These are phyloP conservation scores for Actinia tenebrosa DNA, from an alignment of 64 coral and sea anemone species.

Conservation along the genomic window DNA sequence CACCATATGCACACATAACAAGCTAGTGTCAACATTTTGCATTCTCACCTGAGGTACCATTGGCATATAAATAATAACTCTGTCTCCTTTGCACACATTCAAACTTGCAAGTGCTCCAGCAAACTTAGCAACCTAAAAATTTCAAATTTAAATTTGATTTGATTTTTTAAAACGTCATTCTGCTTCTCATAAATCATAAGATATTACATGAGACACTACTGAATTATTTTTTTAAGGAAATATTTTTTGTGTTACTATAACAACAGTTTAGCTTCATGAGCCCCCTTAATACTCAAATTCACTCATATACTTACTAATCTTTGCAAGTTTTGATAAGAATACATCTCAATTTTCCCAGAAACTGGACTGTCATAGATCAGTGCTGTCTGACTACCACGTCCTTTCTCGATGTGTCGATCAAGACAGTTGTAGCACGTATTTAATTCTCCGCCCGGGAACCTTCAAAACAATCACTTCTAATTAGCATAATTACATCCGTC, in stretches of 20 bases:
- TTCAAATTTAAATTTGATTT: not conserved
- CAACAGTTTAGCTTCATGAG: not conserved
- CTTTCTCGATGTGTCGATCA: constrained; percentile 82
- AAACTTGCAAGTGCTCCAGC: constrained; percentile 72
- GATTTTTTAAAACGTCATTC: not conserved
- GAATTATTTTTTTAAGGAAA: not conserved
- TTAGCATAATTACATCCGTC: not conserved
- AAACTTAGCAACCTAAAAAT: constrained; percentile 78
- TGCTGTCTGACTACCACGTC: constrained; percentile 55
- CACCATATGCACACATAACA: too few species aligned
- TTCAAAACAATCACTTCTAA: not conserved
- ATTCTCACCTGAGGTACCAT: constrained; percentile 86
- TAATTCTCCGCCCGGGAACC: constrained; percentile 90
- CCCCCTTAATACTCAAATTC: not conserved
- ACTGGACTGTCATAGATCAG: constrained; percentile 95
- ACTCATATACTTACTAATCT: constrained; percentile 26
- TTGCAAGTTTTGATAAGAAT: constrained; percentile 84
- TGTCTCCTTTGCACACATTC: constrained; percentile 87
- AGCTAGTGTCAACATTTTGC: too few species aligned
- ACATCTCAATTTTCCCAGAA: constrained; percentile 87
- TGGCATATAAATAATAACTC: constrained; percentile 94
- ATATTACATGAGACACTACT: not conserved
- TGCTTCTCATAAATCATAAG: not conserved
- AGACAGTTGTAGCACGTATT: constrained; percentile 93
- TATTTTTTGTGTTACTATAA: not conserved